phyloP scores from a whole-genome alignment of 2,888 invertebrate species.

The Holacanthella duospinosa region DNA sequence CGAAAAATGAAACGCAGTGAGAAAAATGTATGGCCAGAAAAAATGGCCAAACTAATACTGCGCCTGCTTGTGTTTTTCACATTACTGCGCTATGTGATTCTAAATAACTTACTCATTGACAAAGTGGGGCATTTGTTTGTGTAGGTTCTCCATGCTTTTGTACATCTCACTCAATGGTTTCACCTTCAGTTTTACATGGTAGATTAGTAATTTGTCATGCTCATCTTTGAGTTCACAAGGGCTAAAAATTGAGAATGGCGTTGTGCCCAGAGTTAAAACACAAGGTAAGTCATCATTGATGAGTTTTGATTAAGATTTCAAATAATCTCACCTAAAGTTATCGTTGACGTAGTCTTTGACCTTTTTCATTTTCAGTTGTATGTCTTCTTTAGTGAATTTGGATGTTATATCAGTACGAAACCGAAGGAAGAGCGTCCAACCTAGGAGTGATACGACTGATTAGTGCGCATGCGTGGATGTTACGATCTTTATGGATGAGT shows the following conservation, averaged over 20 bases:
- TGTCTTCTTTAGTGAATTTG: not conserved
- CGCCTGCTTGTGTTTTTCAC: no score
- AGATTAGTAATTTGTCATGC: slow-evolving; percentile 21
- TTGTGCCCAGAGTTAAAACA: no score
- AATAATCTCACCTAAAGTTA: not conserved
- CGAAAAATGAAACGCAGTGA: no score
- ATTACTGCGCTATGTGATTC: not conserved
- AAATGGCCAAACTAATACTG: no score
- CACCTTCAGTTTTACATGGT: slow-evolving; percentile 20
- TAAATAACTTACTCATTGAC: slow-evolving; percentile 23
- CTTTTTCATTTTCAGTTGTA: not conserved
- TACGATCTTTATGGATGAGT: no score
- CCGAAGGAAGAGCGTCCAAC: slow-evolving; percentile 6
- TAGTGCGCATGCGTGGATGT: no score
- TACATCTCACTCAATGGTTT: slow-evolving; percentile 20
- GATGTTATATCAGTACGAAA: not conserved
- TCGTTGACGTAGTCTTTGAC: not conserved
- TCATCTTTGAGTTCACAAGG: slow-evolving; percentile 25
- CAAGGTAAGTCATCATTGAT: no score
- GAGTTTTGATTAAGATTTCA: no score
- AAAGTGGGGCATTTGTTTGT: slow-evolving; percentile 17
- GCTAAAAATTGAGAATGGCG: no score
- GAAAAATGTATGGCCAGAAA: no score
- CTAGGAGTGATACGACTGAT: no score
- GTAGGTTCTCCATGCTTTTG: slow-evolving; percentile 21